Evolutionary conservation across 1,140 invertebrate genomes (phyloP), one percentile per base, ranked within the genome.

Genomic region (Megalonaias nervosa): DNA sequence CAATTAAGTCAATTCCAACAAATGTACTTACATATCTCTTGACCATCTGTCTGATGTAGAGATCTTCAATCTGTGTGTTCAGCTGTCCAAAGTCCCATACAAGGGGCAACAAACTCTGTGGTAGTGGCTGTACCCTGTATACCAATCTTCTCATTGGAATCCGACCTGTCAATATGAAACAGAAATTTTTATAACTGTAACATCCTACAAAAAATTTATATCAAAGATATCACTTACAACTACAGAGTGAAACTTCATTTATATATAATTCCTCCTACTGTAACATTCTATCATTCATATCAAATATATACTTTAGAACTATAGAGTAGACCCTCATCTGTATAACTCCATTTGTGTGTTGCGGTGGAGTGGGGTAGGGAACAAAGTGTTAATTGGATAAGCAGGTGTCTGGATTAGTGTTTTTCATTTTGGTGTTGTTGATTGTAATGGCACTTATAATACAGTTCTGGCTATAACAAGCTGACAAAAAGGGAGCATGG

Each of bases 81-180:
- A 89, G 81, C 55, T 86, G 84, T 56, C 88, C 88, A 83, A 89
- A 89, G 76, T 89, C 88, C 88, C 88, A 89, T 31, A 89, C 86
- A 16, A 89, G 75, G 15, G 86, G 86, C 16, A 89, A 64, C 80
- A 89, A 77, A 70, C 87, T 89, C 71, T 83, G 82, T 73, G 88
- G 87, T 62, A 89, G 65, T 15, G 87, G 81, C 71, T 86, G 85
- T 12, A 89, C 88, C 23, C 87, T 70, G 81, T 89, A 89, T 2
- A 89, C 87, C n/a, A 88, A 77, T 67, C 86, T 82, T 72, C 87
- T 80, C 88, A 89, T 87, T 21, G 88, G 87, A 61, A 87, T 80
- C 59, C 74, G 80, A 26, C 84, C 85, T 48, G 38, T 48, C 6
- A 48, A 48, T 11, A 48, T 0, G 38, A 48, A 48, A 48, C 38